Conservation (phyloP, 2,888 invertebrate species). For the Pyrocoelia pectoralis region DNA sequence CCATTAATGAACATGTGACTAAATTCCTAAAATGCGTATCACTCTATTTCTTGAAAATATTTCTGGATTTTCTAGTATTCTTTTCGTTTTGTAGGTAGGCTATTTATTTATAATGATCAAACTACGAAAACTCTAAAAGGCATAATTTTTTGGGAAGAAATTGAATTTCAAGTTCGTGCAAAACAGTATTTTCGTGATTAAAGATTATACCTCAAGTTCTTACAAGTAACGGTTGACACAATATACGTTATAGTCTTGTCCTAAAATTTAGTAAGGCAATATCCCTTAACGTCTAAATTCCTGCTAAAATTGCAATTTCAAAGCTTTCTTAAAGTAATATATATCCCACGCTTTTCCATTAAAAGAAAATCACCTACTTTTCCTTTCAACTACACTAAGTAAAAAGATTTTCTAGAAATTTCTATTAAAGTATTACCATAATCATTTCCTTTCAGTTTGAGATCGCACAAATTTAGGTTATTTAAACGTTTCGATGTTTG, state of each 20-base stretch:
- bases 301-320: slow-evolving; percentile 1
- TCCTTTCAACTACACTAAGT: slow-evolving; percentile 10
- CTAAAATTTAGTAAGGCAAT: neutral
- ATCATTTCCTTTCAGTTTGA: slow-evolving; percentile 15
- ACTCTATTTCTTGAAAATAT: too few species aligned
- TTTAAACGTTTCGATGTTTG: slow-evolving; percentile 9
- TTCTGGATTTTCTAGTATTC: too few species aligned
- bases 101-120: too few species aligned
- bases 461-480: slow-evolving; percentile 17
- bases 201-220: neutral
- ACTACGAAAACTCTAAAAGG: too few species aligned
- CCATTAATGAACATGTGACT: too few species aligned
- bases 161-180: neutral
- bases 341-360: neutral
- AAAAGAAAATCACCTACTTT: slow-evolving; percentile 14
- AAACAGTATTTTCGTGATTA: neutral
- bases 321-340: neutral
- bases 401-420: slow-evolving; percentile 14
- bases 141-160: neutral
- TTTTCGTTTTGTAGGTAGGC: too few species aligned
- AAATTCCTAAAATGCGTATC: too few species aligned
- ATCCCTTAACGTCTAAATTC: neutral
- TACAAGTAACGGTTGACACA: neutral
- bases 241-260: neutral
- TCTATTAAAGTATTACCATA: slow-evolving; percentile 15